A percentile compares a stretch with the other conserved stretches of the same genome.
Evolutionary conservation across 2,113 vertebrate genomes (phyloP).

Genomic region (Dasyornis broadbenti): DNA sequence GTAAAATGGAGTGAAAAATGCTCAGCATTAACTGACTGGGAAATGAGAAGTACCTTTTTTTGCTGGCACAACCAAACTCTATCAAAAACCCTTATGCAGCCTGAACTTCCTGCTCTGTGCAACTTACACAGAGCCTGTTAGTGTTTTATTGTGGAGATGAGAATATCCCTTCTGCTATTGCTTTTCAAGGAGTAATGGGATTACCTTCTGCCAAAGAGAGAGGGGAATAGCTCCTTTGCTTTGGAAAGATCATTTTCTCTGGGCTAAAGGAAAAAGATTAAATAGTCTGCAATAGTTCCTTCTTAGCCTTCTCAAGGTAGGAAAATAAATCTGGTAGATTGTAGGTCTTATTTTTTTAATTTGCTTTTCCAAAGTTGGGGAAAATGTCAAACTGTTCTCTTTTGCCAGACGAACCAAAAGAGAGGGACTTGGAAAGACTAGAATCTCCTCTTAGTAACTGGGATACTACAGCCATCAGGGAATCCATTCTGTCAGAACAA

Average conservation of each 20-base stretch:
- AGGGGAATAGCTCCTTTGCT: not conserved
- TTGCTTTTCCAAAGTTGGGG: not conserved
- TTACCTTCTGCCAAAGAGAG: not conserved
- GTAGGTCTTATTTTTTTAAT: not conserved
- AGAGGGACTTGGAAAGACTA: not conserved
- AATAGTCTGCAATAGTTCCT: not conserved
- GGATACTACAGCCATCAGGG: not conserved
- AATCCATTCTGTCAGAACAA: not conserved
- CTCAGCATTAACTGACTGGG: not conserved
- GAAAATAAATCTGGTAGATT: not conserved
- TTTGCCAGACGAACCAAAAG: not conserved
- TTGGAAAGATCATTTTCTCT: not conserved
- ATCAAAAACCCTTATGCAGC: not conserved
- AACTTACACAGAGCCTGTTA: not conserved
- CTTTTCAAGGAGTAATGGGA: not conserved
- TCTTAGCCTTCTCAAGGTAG: not conserved
- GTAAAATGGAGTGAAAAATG: constrained; percentile 27
- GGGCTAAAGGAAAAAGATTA: not conserved
- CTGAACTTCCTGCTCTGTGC: not conserved
- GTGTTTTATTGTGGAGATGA: not conserved
- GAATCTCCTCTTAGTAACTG: not conserved
- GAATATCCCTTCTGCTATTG: not conserved
- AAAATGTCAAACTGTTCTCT: not conserved
- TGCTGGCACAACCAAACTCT: not conserved
- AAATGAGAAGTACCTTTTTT: not conserved